Base-by-base conservation (phyloP, 2,113 vertebrate genomes). In the Prunella himalayana region DNA sequence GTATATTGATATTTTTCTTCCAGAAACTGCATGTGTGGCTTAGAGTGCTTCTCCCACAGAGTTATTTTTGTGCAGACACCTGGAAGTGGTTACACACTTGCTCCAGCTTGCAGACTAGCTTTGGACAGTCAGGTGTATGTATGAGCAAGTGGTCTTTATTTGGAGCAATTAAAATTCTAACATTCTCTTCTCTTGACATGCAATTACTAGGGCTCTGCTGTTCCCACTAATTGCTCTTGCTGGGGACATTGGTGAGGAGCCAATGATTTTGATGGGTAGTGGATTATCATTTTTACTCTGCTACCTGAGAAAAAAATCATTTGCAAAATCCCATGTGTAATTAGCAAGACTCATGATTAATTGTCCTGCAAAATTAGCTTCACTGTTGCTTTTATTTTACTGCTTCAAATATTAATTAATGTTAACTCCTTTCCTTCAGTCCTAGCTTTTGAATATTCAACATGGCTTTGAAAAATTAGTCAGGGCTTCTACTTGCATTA, bases 341-440 rank as follows among this genome's bases (percentile, higher is more conserved):
- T 99, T 99, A 99, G 99, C 97, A 98, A 98, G 98, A 97, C 98
- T 98, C 98, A 99, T 99, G 99, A 99, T 99, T 99, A 99, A 99
- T 99, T 99, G 99, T 99, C 99, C 99, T 98, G 99, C 99, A 99
- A 99, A 99, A 99, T 99, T 99, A 99, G 99, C 98, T 98, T 98
- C 97, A 99, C 98, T 98, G 99, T 99, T 98, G 98, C 99, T 99
- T 99, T 99, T 99, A 99, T 99, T 99, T 99, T 98, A 99, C 98
- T 97, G 98, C 99, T 98, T 98, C 98, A 98, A 99, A 99, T 99
- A 99, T 99, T 99, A 99, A 99, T 99, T 99, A 99, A 99, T 99
- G 99, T 99, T 99, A 99, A 99, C 98, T 98, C 98, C 98, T 98
- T 98, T 98, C 98, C 98, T 98, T 98, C 98, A 98, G 97, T 98